A percentile compares a stretch with the other conserved stretches of the same genome.
Conservation (phyloP, 2,113 vertebrate species). For the Lepus europaeus region DNA sequence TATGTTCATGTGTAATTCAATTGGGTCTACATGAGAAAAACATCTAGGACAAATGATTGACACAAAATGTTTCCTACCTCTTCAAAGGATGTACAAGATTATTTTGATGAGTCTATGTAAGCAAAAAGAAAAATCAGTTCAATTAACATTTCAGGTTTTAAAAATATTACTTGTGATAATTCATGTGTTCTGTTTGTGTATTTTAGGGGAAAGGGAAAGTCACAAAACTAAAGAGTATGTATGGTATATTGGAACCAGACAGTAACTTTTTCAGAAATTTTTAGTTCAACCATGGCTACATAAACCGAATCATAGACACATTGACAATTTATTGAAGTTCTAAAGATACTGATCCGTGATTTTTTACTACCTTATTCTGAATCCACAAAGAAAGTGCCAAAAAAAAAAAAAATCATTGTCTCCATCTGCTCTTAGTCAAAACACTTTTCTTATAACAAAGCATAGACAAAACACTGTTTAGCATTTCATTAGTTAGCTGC, state of each 20-base stretch:
- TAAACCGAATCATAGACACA: not conserved
- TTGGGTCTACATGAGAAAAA: not conserved
- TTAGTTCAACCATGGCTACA: not conserved
- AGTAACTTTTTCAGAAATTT: slow-evolving; percentile 17
- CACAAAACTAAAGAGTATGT: not conserved
- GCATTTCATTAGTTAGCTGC: not conserved
- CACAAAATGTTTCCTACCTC: not conserved
- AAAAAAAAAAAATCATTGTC: not conserved
- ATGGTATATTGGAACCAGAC: not conserved
- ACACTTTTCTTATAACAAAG: not conserved
- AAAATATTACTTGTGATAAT: not conserved
- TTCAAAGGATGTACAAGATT: not conserved
- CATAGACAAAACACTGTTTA: not conserved
- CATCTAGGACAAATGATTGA: not conserved
- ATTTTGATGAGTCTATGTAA: not conserved
- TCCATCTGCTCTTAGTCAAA: slow-evolving; percentile 60
- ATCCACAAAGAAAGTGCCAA: not conserved
- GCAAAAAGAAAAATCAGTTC: not conserved
- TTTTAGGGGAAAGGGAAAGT: not conserved
- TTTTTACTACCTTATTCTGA: slow-evolving; percentile 47
- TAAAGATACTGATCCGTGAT: not conserved
- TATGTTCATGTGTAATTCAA: slow-evolving; percentile 1
- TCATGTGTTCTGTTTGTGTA: slow-evolving; percentile 11
- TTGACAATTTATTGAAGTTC: not conserved
- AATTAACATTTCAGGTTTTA: not conserved